These are phyloP conservation scores for Lamproptera curius DNA, from an alignment of 2,888 invertebrate genomes.

Conservation along the genomic window DNA sequence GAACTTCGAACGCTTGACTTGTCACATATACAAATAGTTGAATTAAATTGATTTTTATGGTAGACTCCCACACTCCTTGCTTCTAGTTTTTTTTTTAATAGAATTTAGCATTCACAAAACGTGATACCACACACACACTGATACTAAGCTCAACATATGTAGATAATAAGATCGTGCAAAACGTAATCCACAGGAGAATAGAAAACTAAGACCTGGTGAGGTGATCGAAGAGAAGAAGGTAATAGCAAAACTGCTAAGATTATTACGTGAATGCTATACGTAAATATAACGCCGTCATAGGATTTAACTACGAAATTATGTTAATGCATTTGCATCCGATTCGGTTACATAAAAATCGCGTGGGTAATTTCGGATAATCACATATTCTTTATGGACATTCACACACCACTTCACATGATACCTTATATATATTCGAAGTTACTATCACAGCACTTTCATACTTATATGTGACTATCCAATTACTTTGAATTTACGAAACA, in stretches of 20 bases:
- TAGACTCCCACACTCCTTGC: slow-evolving; percentile 63
- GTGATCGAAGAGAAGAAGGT: slow-evolving; percentile 96
- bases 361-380: slow-evolving; percentile 55
- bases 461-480: slow-evolving; percentile 56
- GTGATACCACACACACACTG: slow-evolving; percentile 44
- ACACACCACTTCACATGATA: background rate
- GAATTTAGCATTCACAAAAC: slow-evolving; percentile 47
- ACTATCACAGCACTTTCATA: background rate
- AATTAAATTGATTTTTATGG: slow-evolving; percentile 51
- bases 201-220: slow-evolving; percentile 96
- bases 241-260: slow-evolving; percentile 74
- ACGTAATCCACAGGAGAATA: slow-evolving; percentile 85
- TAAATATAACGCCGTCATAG: slow-evolving; percentile 71
- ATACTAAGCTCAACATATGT: slow-evolving; percentile 43
- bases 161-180: slow-evolving; percentile 71
- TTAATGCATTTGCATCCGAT: slow-evolving; percentile 69
- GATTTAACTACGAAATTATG: slow-evolving; percentile 66
- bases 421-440: background rate
- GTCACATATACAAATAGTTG: slow-evolving; percentile 45
- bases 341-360: slow-evolving; percentile 48
- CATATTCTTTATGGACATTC: slow-evolving; percentile 31
- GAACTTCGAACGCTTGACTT: slow-evolving; percentile 54
- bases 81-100: slow-evolving; percentile 49
- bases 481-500: slow-evolving; percentile 40
- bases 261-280: slow-evolving; percentile 71